phyloP scores from a whole-genome alignment of 2,888 invertebrate genomes.

The Tyria jacobaeae region DNA sequence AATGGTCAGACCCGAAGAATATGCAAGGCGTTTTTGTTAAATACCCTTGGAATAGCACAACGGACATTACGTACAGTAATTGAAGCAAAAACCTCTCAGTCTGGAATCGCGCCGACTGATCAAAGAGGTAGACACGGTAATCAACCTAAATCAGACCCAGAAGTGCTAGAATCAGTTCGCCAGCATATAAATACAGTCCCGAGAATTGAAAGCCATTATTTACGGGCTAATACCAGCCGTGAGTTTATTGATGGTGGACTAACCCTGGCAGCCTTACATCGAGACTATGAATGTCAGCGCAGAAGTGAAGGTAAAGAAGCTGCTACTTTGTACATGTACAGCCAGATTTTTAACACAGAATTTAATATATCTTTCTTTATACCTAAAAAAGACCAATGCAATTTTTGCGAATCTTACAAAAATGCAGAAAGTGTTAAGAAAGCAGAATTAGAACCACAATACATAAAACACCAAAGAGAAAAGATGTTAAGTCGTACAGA shows the following conservation, averaged over 20 bases:
- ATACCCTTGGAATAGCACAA: conserved; percentile 31
- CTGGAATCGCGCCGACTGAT: not conserved
- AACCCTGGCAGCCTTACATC: too few species aligned
- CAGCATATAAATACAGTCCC: not conserved
- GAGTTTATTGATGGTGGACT: not conserved
- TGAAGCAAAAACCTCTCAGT: not conserved
- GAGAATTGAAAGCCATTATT: not conserved
- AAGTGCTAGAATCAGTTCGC: not conserved
- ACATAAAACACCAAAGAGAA: not conserved
- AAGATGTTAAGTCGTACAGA: not conserved
- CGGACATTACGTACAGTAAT: not conserved
- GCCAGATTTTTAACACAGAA: not conserved
- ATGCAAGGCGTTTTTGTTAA: conserved; percentile 36
- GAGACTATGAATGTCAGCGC: too few species aligned
- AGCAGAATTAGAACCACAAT: not conserved
- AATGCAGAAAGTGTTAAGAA: not conserved
- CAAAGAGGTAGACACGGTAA: not conserved
- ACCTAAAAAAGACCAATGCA: not conserved
- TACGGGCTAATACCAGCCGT: not conserved
- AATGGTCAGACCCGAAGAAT: conserved; percentile 28
- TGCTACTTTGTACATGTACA: not conserved
- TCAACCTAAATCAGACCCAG: not conserved
- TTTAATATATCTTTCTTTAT: not conserved
- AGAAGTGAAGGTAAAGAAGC: too few species aligned
- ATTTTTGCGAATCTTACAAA: not conserved